Evolutionary conservation across 2,797 vertebrate genomes (phyloP).

Genomic region (Characodon lateralis): DNA sequence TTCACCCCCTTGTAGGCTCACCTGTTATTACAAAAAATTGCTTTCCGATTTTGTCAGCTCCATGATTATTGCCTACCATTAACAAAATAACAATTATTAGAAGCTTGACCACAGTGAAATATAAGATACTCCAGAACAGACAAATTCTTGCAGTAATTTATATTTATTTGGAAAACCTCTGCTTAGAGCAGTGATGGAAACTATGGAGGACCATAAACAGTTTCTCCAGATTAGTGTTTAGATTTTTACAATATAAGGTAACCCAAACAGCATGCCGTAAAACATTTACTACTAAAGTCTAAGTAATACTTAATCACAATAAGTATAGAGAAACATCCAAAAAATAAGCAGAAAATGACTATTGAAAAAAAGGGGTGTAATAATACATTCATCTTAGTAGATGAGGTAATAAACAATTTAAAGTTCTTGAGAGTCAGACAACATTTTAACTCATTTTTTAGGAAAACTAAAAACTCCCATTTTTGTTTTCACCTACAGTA

Average conservation of each 20-base stretch:
- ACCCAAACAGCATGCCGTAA: neutral
- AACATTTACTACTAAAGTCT: neutral
- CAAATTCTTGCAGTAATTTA: neutral
- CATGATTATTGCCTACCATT: conserved; percentile 1
- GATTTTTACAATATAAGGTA: neutral
- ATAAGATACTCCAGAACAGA: neutral
- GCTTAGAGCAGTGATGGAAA: neutral
- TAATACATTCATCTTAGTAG: neutral
- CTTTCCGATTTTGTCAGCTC: neutral
- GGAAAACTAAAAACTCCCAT: neutral
- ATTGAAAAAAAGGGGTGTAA: neutral
- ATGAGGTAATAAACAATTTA: neutral
- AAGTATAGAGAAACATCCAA: neutral
- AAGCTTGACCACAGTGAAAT: neutral
- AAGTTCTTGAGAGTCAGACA: neutral
- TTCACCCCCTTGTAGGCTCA: neutral
- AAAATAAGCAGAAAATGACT: neutral
- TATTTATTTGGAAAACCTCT: neutral
- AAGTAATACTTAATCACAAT: neutral
- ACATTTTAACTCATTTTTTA: neutral
- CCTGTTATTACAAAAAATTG: conserved; percentile 6
- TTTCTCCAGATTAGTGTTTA: too few species aligned
- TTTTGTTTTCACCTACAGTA: neutral
- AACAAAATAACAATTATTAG: neutral
- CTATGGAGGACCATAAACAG: neutral